Base-by-base conservation (phyloP, 1,140 invertebrate genomes). In the Drosophila sechellia region DNA sequence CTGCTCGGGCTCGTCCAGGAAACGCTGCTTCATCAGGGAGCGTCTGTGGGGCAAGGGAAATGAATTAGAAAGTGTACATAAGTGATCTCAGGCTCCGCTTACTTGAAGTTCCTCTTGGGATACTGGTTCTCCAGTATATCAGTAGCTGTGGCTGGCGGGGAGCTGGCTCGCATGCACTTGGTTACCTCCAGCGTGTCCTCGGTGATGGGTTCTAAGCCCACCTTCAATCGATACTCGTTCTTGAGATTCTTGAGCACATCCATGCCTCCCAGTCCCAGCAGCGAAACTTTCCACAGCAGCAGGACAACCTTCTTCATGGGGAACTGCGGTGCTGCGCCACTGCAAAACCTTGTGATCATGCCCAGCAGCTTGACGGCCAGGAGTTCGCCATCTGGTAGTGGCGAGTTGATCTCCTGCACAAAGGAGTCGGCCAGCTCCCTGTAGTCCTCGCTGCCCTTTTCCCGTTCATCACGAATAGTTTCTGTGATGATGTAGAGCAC, bases 271-370 rank as follows among this genome's bases (percentile, higher is more conserved):
- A 99, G 93, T 11, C 97, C 96, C 2, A 98, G 94, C 53, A 99
- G 93, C 46, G 99, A 95, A 3, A 98, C 94, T 94, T 99, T 99
- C 98, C 98, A 99, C 12, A 99, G 91, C 2, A 99, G 92, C n/a
- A 99, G 93, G 27, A 99, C 93, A 55, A 99, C 97, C 94, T 99
- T 99, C 92, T 98, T 99, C 95, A 99, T 99, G 13, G 98, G 98
- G 93, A 98, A 99, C 93, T 99, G 97, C 46, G 98, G 97, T 11
- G 97, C 96, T 42, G 96, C 95, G 0, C 98, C 98, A 87, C 97
- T 98, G 93, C 98, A 99, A 91, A 99, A 98, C 76, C 96, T 95
- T 17, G 97, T 98, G 6, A 99, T 97, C 98, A 99, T 98, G 71
- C 96, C 95, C 48, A 99, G 94, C 59, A 99, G 93, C 87, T 98